phyloP scores from a whole-genome alignment of 2,113 vertebrate genomes.

The Gila orcuttii region DNA sequence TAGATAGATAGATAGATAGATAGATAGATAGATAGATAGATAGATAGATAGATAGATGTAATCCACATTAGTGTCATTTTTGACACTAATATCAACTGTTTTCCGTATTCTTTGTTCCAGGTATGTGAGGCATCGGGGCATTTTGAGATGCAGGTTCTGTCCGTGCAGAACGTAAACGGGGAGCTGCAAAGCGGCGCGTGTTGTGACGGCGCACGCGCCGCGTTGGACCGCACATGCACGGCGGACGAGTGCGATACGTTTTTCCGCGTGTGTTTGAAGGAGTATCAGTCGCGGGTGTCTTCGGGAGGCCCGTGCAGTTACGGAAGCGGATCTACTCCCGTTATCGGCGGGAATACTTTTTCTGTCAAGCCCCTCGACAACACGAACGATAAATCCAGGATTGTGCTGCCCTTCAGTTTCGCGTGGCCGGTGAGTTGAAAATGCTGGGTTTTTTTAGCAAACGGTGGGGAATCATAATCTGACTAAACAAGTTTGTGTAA shows the following conservation, averaged over 20 bases:
- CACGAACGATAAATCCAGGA: slow-evolving; percentile 77
- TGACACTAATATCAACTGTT: not conserved
- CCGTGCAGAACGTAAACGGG: slow-evolving; percentile 87
- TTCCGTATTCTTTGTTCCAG: slow-evolving; percentile 68
- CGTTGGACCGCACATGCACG: slow-evolving; percentile 78
- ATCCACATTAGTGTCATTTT: not conserved
- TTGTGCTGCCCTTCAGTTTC: slow-evolving; percentile 90
- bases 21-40: no score
- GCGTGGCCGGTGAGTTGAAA: slow-evolving; percentile 92
- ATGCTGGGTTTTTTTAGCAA: not conserved
- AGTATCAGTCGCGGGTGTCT: slow-evolving; percentile 88
- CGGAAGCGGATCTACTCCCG: slow-evolving; percentile 85
- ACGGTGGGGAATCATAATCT: slow-evolving; percentile 5
- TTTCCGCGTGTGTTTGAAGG: slow-evolving; percentile 93
- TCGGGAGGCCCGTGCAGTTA: slow-evolving; percentile 89
- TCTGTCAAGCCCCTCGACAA: slow-evolving; percentile 73
- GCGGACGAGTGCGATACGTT: slow-evolving; percentile 88
- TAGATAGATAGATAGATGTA: no score
- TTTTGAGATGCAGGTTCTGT: slow-evolving; percentile 90
- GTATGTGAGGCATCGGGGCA: slow-evolving; percentile 84
- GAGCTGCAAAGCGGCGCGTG: slow-evolving; percentile 87
- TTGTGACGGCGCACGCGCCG: slow-evolving; percentile 82
- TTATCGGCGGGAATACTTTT: slow-evolving; percentile 90
- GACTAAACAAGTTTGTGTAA: not conserved
- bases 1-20: not conserved